These are phyloP conservation scores for Blastobasis adustella DNA, from an alignment of 2,888 invertebrate genomes.

Conservation along the genomic window DNA sequence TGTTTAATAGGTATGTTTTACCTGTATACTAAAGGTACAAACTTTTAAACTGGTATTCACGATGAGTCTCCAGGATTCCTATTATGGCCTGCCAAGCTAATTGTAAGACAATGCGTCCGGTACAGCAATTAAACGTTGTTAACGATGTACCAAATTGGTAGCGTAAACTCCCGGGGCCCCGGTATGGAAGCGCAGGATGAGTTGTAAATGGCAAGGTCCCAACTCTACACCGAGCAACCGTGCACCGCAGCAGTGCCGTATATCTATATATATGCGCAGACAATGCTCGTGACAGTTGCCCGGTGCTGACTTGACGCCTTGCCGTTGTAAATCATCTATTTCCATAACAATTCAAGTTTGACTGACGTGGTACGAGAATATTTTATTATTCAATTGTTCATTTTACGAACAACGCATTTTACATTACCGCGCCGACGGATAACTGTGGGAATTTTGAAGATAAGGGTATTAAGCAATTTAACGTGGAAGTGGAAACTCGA, in stretches of 20 bases:
- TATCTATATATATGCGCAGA: too few relatives aligned
- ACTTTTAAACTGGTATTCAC: constrained; percentile 2
- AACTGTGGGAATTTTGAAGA: too few relatives aligned
- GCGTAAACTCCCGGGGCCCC: background rate
- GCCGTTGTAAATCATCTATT: constrained; percentile 2
- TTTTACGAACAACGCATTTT: background rate
- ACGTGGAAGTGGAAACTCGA: too few relatives aligned
- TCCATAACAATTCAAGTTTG: background rate
- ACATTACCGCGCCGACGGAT: too few relatives aligned
- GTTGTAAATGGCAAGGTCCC: too few relatives aligned
- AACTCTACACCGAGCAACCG: too few relatives aligned
- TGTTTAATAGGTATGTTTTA: constrained; percentile 3
- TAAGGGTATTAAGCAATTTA: too few relatives aligned
- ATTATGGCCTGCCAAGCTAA: constrained; percentile 3
- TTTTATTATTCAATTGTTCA: background rate
- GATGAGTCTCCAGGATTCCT: constrained; percentile 1
- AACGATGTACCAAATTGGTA: constrained; percentile 2
- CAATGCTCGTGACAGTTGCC: too few relatives aligned
- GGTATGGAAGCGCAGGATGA: background rate
- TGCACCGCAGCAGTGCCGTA: too few relatives aligned
- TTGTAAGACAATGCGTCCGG: constrained; percentile 1
- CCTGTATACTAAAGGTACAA: constrained; percentile 3
- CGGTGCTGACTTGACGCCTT: too few relatives aligned
- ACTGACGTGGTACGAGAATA: constrained; percentile 1
- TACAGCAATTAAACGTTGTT: constrained; percentile 2